phyloP scores from a whole-genome alignment of 1,140 invertebrate species.

The Drosophila erecta region DNA sequence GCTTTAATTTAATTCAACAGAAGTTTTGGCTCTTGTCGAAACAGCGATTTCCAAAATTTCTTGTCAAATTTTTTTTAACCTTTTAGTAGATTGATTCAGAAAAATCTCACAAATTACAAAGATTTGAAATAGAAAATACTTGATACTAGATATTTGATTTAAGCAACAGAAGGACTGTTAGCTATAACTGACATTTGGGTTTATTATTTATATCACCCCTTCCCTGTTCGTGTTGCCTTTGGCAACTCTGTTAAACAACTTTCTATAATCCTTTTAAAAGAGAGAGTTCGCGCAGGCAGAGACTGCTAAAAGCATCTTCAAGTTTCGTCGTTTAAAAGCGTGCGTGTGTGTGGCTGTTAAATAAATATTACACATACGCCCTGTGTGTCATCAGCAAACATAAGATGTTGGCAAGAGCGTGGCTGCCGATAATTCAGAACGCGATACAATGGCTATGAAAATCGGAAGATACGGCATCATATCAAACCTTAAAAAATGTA shows the following conservation, averaged over 20 bases:
- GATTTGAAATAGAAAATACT: not conserved
- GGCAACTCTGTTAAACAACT: conserved; percentile 24
- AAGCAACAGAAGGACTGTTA: not conserved
- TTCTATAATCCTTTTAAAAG: conserved; percentile 32
- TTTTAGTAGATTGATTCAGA: not conserved
- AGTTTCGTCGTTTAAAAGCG: conserved; percentile 25
- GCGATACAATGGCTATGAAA: conserved; percentile 64
- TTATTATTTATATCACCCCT: conserved; percentile 25
- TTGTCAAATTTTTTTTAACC: not conserved
- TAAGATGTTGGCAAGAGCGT: conserved; percentile 36
- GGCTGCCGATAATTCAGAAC: conserved; percentile 29
- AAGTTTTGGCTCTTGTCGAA: conserved; percentile 3
- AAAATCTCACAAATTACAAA: not conserved
- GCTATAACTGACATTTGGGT: not conserved
- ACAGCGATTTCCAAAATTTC: not conserved
- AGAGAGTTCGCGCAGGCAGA: conserved; percentile 21
- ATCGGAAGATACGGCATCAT: conserved; percentile 62
- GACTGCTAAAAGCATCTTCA: conserved; percentile 34
- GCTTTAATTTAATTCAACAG: conserved; percentile 8
- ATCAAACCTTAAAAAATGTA: conserved; percentile 53
- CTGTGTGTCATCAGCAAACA: conserved; percentile 31
- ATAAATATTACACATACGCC: conserved; percentile 74
- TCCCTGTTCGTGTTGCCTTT: conserved; percentile 10
- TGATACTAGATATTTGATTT: not conserved
- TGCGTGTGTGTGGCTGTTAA: conserved; percentile 41